Evolutionary conservation across 1,140 invertebrate species (phyloP).

Genomic region (Bombus fervidus): DNA sequence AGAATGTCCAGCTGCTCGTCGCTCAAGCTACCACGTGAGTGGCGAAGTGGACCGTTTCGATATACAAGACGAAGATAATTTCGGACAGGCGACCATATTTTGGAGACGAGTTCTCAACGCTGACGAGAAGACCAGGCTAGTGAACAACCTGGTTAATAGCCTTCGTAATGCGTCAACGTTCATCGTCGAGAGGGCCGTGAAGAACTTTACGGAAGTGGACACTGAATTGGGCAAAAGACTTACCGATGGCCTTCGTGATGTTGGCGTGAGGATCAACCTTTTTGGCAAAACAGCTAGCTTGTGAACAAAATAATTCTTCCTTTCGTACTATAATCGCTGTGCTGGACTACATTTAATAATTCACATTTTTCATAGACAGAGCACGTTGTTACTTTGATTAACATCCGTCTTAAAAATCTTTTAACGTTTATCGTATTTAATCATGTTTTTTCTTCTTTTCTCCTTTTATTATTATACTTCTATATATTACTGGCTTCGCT

Average conservation of each 20-base stretch:
- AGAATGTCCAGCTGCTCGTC: constrained; percentile 77
- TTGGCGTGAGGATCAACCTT: constrained; percentile 81
- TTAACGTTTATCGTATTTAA: neutral
- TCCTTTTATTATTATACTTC: neutral
- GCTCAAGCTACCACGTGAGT: constrained; percentile 81
- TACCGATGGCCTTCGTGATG: constrained; percentile 84
- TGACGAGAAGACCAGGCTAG: constrained; percentile 87
- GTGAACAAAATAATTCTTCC: constrained; percentile 53
- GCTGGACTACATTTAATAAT: constrained; percentile 3
- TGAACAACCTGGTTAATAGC: constrained; percentile 91
- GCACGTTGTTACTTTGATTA: constrained; percentile 21
- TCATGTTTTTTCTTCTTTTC: neutral
- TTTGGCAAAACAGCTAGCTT: constrained; percentile 74
- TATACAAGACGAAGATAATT: constrained; percentile 94
- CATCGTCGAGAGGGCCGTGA: constrained; percentile 92
- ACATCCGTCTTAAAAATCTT: neutral
- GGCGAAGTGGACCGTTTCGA: constrained; percentile 90
- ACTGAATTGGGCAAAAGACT: constrained; percentile 86
- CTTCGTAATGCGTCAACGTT: constrained; percentile 91
- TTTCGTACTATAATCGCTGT: constrained; percentile 5
- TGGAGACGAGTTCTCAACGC: constrained; percentile 91
- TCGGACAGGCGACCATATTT: constrained; percentile 91
- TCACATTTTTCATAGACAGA: constrained; percentile 14
- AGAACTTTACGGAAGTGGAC: constrained; percentile 88
- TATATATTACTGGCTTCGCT: neutral